Evolutionary conservation across 1,140 invertebrate genomes (phyloP).

Genomic region (Solen grandis): DNA sequence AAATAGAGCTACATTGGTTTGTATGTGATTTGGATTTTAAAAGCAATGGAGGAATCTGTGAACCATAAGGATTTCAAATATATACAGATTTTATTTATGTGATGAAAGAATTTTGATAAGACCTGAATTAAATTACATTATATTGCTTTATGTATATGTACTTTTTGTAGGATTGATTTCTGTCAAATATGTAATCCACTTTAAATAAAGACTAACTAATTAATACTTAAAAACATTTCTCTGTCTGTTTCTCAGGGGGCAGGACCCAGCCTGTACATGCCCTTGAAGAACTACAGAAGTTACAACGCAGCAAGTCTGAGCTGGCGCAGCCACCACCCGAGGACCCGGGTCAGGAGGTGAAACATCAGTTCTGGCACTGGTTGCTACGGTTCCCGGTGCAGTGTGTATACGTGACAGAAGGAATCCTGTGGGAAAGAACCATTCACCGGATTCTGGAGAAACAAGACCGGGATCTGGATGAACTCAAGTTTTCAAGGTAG

Average conservation of each 20-base stretch:
- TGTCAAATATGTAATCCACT: no score
- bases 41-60: no score
- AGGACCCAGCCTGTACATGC: conserved; percentile 70
- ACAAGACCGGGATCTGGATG: conserved; percentile 61
- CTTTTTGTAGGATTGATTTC: no score
- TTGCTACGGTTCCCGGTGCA: conserved; percentile 76
- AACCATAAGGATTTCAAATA: no score
- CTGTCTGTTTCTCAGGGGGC: conserved; percentile 23
- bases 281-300: conserved; percentile 71
- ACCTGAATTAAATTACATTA: no score
- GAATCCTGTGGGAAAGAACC: conserved; percentile 74
- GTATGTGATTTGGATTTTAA: no score
- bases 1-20: no score
- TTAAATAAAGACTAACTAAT: no score
- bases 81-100: no score
- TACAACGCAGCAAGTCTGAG: conserved; percentile 35
- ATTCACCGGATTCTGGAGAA: conserved; percentile 69
- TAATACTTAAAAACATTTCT: no score
- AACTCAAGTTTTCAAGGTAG: conserved; percentile 68
- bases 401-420: conserved; percentile 75
- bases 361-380: conserved; percentile 75
- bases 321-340: conserved; percentile 30
- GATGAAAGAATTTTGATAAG: no score
- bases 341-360: conserved; percentile 63
- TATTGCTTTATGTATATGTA: no score